Evolutionary conservation across 2,888 invertebrate species (phyloP).

Genomic region (Clusia tigrina): DNA sequence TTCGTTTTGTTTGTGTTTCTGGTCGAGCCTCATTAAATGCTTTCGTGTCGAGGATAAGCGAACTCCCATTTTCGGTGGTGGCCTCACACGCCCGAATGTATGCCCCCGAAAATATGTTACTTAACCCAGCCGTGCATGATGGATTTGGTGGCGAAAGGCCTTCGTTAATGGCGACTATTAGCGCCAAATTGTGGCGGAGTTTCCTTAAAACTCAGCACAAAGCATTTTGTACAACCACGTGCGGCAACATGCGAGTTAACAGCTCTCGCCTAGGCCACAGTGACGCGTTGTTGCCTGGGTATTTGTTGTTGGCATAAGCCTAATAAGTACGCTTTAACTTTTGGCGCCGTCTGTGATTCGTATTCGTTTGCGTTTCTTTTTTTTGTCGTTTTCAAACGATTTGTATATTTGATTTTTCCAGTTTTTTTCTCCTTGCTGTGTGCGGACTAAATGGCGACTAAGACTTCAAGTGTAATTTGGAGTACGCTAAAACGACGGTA

Average conservation of each 20-base stretch:
- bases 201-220: not conserved
- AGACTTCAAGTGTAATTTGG: constrained; percentile 6
- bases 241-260: not conserved
- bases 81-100: not conserved
- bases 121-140: not conserved
- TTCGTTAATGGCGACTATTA: constrained; percentile 1
- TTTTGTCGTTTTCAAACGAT: not conserved
- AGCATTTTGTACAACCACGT: not conserved
- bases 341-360: not conserved
- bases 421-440: not conserved
- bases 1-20: not conserved
- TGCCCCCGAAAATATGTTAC: not conserved
- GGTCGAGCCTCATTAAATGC: not conserved
- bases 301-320: not conserved
- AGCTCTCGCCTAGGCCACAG: too few species aligned
- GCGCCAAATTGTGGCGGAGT: constrained; percentile 6
- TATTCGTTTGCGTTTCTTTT: constrained; percentile 3
- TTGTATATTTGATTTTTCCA: constrained; percentile 8
- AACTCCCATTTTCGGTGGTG: not conserved
- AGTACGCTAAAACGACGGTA: not conserved
- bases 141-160: not conserved
- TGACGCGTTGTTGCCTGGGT: not conserved
- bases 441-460: constrained; percentile 12
- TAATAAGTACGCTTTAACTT: constrained; percentile 4
- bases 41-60: not conserved